Percentiles rank a stretch among this genome's conserved stretches.
Conservation (phyloP, 2,113 vertebrate genomes). For the Stictonetta naevosa region DNA sequence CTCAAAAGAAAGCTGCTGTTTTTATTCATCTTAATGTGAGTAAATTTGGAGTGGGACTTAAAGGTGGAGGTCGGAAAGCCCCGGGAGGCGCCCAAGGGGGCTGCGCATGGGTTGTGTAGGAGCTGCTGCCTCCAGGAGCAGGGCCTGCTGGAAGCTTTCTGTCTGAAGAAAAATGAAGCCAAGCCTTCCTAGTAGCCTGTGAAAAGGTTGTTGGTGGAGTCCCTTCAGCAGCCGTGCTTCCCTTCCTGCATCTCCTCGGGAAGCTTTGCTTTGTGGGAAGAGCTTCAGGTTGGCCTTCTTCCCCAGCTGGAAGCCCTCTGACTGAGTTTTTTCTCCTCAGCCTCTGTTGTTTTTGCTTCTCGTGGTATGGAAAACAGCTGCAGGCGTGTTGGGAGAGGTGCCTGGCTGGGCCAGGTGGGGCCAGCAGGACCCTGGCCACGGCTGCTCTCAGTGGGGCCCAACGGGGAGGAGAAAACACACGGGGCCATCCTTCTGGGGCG, state of each 20-base stretch:
- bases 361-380: neutral
- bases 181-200: neutral
- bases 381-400: neutral
- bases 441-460: no score
- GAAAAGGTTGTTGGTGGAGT: rapidly evolving
- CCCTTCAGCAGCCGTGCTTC: neutral
- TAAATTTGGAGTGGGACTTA: neutral
- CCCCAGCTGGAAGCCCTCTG: neutral
- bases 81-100: no score
- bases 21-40: neutral
- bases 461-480: no score
- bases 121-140: neutral
- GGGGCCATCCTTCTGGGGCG: no score
- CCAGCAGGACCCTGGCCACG: no score
- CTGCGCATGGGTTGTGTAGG: neutral
- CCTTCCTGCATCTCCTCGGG: neutral
- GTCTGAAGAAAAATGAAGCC: neutral
- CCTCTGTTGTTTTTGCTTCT: neutral
- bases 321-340: neutral
- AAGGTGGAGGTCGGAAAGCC: neutral
- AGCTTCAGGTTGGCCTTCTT: neutral
- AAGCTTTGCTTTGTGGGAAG: neutral
- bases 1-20: neutral
- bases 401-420: neutral
- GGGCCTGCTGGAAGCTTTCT: neutral